Percentiles rank a stretch among this genome's conserved stretches.
Conservation (phyloP, 2,113 vertebrate species). For the Saiga tatarica region DNA sequence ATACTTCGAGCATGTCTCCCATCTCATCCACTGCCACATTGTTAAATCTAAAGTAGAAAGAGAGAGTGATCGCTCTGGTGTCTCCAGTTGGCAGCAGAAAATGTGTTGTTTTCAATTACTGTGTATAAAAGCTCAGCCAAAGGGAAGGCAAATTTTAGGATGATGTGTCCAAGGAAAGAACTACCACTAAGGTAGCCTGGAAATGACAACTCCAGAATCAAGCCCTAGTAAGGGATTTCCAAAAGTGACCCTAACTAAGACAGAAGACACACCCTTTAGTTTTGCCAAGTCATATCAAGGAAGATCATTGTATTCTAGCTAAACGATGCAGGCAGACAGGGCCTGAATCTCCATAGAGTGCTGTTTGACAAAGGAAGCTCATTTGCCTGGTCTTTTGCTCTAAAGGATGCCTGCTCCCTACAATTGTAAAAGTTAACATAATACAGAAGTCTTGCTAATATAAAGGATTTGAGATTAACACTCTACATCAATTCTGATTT, state of each 20-base stretch:
- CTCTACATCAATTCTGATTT: constrained; percentile 73
- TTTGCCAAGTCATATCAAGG: not conserved
- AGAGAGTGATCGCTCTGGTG: constrained; percentile 58
- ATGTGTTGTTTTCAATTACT: constrained; percentile 68
- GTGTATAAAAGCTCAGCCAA: constrained; percentile 34
- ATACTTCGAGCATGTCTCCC: constrained; percentile 66
- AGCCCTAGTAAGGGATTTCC: not conserved
- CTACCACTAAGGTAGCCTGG: not conserved
- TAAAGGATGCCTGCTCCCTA: constrained; percentile 49
- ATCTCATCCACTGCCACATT: constrained; percentile 71
- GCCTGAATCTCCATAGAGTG: not conserved
- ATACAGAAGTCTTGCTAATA: constrained; percentile 74
- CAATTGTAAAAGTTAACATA: constrained; percentile 70
- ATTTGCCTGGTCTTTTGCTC: not conserved
- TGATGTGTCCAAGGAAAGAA: not conserved
- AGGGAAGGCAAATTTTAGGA: not conserved
- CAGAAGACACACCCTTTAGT: not conserved
- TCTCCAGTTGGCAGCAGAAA: constrained; percentile 61
- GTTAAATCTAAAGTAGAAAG: constrained; percentile 72
- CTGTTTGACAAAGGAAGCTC: constrained; percentile 5
- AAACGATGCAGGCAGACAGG: not conserved
- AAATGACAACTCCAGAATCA: not conserved
- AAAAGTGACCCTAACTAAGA: not conserved
- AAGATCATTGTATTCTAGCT: not conserved
- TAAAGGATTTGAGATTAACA: constrained; percentile 75